Evolutionary conservation across 2,113 vertebrate species (phyloP).

Genomic region (Hiodon tergisus): DNA sequence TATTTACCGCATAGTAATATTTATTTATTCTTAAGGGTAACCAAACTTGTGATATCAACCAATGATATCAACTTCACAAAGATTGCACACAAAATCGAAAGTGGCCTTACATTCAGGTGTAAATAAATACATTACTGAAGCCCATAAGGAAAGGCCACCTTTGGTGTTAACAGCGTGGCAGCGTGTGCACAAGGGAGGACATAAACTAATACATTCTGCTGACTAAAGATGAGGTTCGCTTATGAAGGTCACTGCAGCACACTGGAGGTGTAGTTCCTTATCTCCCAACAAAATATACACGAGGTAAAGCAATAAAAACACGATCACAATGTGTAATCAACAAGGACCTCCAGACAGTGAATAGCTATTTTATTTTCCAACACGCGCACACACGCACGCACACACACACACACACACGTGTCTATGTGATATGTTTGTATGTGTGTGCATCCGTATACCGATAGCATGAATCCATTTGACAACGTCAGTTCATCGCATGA

Average conservation of each 20-base stretch:
- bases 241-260: conserved; percentile 5
- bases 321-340: neutral
- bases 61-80: conserved; percentile 9
- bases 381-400: conserved; percentile 4
- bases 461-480: neutral
- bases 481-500: neutral
- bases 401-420: conserved; percentile 1
- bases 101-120: neutral
- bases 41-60: no score
- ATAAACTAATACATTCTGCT: conserved; percentile 27
- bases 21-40: neutral
- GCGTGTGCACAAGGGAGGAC: neutral
- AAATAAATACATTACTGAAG: conserved; percentile 3
- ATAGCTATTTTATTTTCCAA: neutral
- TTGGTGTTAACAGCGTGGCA: neutral
- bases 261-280: neutral
- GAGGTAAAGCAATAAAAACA: no score
- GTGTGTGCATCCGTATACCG: neutral
- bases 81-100: neutral
- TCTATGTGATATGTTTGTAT: neutral
- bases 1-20: conserved; percentile 8
- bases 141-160: neutral
- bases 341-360: neutral
- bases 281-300: neutral
- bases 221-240: conserved; percentile 10